Conservation (phyloP, 2,888 invertebrate genomes). For the Lasiommata megera region DNA sequence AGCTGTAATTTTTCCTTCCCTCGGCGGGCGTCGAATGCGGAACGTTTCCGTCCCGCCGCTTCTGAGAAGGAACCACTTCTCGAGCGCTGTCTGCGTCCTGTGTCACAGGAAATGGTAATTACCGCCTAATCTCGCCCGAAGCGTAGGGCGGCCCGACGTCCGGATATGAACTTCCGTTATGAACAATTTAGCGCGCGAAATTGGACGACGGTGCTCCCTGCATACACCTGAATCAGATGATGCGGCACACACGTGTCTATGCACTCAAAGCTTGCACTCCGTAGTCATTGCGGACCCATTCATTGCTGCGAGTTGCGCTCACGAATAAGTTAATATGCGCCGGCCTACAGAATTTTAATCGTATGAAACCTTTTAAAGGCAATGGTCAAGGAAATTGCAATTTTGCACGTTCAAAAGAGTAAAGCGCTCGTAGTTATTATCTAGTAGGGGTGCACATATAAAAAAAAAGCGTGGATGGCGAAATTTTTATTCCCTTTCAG, state of each 20-base stretch:
- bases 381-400: conserved; percentile 55
- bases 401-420: conserved; percentile 55
- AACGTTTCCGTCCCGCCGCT: conserved; percentile 47
- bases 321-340: conserved; percentile 52
- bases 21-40: conserved; percentile 43
- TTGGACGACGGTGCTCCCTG: conserved; percentile 78
- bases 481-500: neutral
- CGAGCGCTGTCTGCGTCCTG: conserved; percentile 70
- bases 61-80: conserved; percentile 51
- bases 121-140: conserved; percentile 81
- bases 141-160: conserved; percentile 78
- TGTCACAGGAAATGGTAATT: conserved; percentile 81
- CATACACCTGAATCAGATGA: conserved; percentile 64
- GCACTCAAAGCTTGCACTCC: conserved; percentile 38
- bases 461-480: neutral
- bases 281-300: conserved; percentile 51
- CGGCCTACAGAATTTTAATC: conserved; percentile 55
- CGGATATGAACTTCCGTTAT: conserved; percentile 94
- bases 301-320: conserved; percentile 48
- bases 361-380: conserved; percentile 53
- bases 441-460: neutral
- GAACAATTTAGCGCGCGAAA: conserved; percentile 89
- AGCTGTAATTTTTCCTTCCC: conserved; percentile 53
- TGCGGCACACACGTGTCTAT: conserved; percentile 51
- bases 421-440: conserved; percentile 24